Evolutionary conservation across 2,113 vertebrate species (phyloP), one percentile per base, ranked within the genome.

Genomic region (Phylloscopus whistleri): DNA sequence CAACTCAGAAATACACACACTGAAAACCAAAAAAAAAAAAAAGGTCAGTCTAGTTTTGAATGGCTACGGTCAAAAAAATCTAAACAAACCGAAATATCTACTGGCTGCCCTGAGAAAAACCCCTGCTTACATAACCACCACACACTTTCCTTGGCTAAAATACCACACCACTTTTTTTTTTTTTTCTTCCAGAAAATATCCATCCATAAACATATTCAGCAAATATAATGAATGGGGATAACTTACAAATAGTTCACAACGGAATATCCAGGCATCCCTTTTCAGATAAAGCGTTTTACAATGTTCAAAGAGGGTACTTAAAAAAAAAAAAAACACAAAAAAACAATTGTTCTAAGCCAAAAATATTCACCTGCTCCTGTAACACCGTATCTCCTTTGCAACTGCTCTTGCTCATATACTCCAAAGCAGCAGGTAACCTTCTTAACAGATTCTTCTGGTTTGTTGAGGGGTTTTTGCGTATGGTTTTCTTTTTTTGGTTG

Each of bases 281-380:
- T 19, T 55, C 51, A 83, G 35, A 24, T 21, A 15, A 82, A 73
- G 24, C 3, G 1, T 28, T 77, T 55, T 4, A 37, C 62, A 72
- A 75, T 4, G 44, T 20, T 79, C 48, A 15, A 30, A 44, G 59
- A 48, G 13, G 23, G 24, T 24, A 35, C 43, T 41, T 67, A 43
- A 16, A 4, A 58, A 58, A 58, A 55, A 27, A 23, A 67, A 39
- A 67, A 8, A 69, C 53, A 10, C 20, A 56, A 13, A 67, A 8
- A 69, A 56, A 10, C 20, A 56, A 13, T 10, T 6, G 16, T 49
- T 75, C 35, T 55, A 69, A 26, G 19, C 11, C 56, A 48, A 44
- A 77, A 75, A 35, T 52, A 73, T 87, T 95, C 89, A 95, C 94
- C 94, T 93, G 73, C 60, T 30, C 28, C n/a, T 92, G 75, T 80